A percentile compares a stretch with the other conserved stretches of the same genome.
phyloP scores from a whole-genome alignment of 2,888 invertebrate genomes.

The Cerastoderma edule region DNA sequence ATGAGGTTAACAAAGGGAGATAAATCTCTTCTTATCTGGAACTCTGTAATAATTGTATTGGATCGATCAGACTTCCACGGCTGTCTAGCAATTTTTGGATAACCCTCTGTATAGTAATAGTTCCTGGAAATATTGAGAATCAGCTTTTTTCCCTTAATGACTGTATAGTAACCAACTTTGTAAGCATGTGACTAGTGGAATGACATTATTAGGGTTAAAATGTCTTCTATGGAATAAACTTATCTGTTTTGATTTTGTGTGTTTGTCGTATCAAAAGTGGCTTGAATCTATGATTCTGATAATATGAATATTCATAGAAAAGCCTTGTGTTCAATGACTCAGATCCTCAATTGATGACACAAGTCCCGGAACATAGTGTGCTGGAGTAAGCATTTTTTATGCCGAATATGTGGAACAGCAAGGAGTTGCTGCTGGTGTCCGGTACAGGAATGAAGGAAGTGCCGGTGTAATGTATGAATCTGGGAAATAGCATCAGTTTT shows the following conservation, averaged over 20 bases:
- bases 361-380: not conserved
- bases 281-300: not conserved
- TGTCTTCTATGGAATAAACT: too few relatives aligned
- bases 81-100: conserved; percentile 14
- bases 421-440: too few relatives aligned
- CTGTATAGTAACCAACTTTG: too few relatives aligned
- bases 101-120: not conserved
- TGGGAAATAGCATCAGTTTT: conserved; percentile 4
- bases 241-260: not conserved
- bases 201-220: too few relatives aligned
- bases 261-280: not conserved
- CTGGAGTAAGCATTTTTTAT: conserved; percentile 13
- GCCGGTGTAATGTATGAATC: not conserved
- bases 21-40: too few relatives aligned
- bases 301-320: conserved; percentile 13
- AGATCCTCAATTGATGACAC: not conserved
- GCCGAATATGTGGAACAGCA: too few relatives aligned
- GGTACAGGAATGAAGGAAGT: too few relatives aligned
- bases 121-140: too few relatives aligned
- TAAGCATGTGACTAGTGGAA: too few relatives aligned
- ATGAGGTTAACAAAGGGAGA: too few relatives aligned
- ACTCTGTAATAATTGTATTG: conserved; percentile 38
- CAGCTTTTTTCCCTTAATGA: too few relatives aligned
- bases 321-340: conserved; percentile 14
- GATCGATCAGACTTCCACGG: conserved; percentile 30